Evolutionary conservation across 1,140 invertebrate species (phyloP).

Genomic region (Heliconius hermathena): DNA sequence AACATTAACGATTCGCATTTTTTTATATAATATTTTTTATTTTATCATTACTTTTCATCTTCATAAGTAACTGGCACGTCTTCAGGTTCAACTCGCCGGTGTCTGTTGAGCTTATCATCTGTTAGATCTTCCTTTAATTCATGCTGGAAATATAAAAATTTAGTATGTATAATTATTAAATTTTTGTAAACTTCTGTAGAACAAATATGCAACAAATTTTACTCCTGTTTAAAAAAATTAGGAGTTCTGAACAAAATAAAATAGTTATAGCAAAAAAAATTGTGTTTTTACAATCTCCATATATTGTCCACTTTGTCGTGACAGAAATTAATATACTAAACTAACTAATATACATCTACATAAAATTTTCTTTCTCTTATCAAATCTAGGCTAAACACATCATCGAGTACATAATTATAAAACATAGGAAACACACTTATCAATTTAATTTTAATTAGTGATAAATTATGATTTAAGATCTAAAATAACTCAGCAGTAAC

Average conservation of each 20-base stretch:
- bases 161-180: too few relatives aligned
- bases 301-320: too few relatives aligned
- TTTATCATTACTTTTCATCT: constrained; percentile 48
- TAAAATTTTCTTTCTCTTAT: too few relatives aligned
- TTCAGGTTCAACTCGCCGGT: constrained; percentile 43
- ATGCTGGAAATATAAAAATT: constrained; percentile 50
- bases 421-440: background rate
- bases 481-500: background rate
- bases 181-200: too few relatives aligned
- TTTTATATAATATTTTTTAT: background rate
- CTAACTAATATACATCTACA: too few relatives aligned
- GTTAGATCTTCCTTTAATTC: constrained; percentile 57
- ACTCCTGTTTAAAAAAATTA: too few relatives aligned
- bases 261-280: too few relatives aligned
- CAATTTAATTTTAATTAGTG: background rate
- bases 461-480: background rate
- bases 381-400: too few relatives aligned
- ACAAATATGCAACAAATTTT: too few relatives aligned
- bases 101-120: constrained; percentile 49
- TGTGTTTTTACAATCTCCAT: too few relatives aligned
- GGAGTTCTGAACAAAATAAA: too few relatives aligned
- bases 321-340: too few relatives aligned
- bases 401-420: background rate
- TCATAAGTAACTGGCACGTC: constrained; percentile 51
- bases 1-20: background rate